These are phyloP conservation scores for Erannis defoliaria DNA, from an alignment of 2,888 invertebrate species.

Conservation along the genomic window DNA sequence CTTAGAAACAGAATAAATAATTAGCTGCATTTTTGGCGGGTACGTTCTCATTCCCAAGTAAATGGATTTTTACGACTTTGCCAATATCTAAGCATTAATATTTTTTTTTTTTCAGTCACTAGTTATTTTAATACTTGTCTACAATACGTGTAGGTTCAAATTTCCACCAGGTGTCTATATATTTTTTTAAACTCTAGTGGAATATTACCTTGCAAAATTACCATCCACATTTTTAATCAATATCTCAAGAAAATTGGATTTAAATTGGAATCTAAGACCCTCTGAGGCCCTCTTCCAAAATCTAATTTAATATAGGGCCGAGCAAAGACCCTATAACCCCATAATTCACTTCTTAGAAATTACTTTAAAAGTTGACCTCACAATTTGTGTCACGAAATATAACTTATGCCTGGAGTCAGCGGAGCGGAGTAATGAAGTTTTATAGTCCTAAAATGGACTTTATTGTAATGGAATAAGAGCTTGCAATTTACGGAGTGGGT, in stretches of 20 bases:
- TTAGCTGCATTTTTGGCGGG: too few relatives aligned
- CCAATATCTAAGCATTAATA: too few relatives aligned
- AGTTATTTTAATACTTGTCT: neutral
- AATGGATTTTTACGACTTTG: too few relatives aligned
- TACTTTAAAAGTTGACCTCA: slow-evolving; percentile 55
- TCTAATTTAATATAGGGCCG: slow-evolving; percentile 47
- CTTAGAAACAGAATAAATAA: too few relatives aligned
- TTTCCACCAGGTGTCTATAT: too few relatives aligned
- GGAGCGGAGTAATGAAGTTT: slow-evolving; percentile 52
- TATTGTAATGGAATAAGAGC: slow-evolving; percentile 50
- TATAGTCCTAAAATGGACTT: slow-evolving; percentile 53
- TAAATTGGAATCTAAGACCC: slow-evolving; percentile 36
- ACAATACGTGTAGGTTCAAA: neutral
- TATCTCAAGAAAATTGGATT: slow-evolving; percentile 32
- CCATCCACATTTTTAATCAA: slow-evolving; percentile 13
- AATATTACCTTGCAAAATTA: neutral
- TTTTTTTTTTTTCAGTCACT: too few relatives aligned
- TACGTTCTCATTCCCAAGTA: too few relatives aligned
- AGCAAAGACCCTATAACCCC: slow-evolving; percentile 45
- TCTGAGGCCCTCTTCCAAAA: slow-evolving; percentile 43
- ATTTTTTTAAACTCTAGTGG: neutral
- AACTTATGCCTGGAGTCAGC: slow-evolving; percentile 51
- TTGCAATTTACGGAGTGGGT: slow-evolving; percentile 43
- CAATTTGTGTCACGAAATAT: slow-evolving; percentile 58
- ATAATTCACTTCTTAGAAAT: slow-evolving; percentile 59